These are phyloP conservation scores for Calonectris borealis DNA, from an alignment of 2,113 vertebrate species.

Conservation along the genomic window DNA sequence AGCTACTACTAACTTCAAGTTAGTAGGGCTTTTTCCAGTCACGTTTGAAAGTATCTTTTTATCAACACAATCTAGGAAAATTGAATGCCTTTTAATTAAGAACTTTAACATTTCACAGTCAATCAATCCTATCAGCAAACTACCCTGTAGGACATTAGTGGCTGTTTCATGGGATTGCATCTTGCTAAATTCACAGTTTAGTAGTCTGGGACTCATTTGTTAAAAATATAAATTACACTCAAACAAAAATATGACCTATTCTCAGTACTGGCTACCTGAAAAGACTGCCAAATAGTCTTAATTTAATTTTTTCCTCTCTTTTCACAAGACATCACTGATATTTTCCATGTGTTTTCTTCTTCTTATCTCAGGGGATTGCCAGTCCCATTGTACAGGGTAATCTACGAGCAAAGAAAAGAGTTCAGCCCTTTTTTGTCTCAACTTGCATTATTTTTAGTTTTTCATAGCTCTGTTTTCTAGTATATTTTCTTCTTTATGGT, in stretches of 20 bases:
- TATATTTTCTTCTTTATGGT: neutral
- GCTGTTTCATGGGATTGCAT: neutral
- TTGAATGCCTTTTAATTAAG: constrained; percentile 3
- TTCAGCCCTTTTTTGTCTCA: neutral
- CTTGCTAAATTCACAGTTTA: neutral
- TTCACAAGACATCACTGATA: neutral
- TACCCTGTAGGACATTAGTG: neutral
- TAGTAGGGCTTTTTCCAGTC: neutral
- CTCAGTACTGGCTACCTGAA: neutral
- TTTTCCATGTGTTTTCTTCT: neutral
- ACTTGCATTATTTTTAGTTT: neutral
- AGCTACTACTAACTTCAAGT: neutral
- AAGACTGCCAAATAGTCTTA: neutral
- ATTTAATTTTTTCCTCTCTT: neutral
- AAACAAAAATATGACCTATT: neutral
- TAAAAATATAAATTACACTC: neutral
- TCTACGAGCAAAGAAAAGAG: neutral
- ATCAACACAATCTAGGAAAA: neutral
- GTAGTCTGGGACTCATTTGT: neutral
- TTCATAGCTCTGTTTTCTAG: neutral
- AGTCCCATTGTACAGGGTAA: neutral
- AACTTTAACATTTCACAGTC: neutral
- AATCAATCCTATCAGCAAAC: neutral
- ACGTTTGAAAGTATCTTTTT: neutral
- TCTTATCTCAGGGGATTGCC: neutral